phyloP scores from a whole-genome alignment of 2,113 vertebrate species.

The Scophthalmus maximus region DNA sequence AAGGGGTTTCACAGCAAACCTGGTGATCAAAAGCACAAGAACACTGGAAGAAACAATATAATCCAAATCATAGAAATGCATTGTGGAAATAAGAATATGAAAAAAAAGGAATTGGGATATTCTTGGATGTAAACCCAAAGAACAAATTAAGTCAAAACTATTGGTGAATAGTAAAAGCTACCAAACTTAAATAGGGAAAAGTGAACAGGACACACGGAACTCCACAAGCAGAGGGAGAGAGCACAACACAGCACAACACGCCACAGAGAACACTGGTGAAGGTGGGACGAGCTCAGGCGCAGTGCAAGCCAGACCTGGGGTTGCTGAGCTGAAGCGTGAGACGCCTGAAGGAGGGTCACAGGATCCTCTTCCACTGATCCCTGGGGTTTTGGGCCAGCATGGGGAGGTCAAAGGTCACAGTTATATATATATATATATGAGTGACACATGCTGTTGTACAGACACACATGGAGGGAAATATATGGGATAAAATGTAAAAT shows the following conservation, averaged over 20 bases:
- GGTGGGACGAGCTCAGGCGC: constrained; percentile 42
- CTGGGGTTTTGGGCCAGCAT: constrained; percentile 76
- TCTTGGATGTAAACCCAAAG: constrained; percentile 13
- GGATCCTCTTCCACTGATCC: constrained; percentile 84
- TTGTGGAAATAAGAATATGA: neutral
- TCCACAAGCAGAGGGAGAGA: constrained; percentile 42
- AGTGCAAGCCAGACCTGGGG: constrained; percentile 84
- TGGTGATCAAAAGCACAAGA: neutral
- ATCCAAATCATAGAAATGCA: neutral
- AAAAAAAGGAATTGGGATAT: neutral
- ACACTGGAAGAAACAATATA: neutral
- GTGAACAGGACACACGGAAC: constrained; percentile 27
- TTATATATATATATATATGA: constrained; percentile 72
- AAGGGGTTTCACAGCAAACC: neutral
- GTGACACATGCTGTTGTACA: constrained; percentile 3
- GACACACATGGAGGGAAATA: neutral
- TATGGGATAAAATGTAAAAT: neutral
- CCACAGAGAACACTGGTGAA: constrained; percentile 19
- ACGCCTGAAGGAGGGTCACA: constrained; percentile 77
- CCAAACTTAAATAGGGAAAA: neutral
- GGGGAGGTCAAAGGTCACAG: constrained; percentile 73
- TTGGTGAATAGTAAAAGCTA: neutral
- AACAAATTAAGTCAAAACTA: neutral
- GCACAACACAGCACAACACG: constrained; percentile 45
- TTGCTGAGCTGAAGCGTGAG: constrained; percentile 78